A percentile compares a stretch with the other conserved stretches of the same genome.
These are phyloP conservation scores for Drosophila recens DNA, from an alignment of 2,888 invertebrate genomes.

Conservation along the genomic window DNA sequence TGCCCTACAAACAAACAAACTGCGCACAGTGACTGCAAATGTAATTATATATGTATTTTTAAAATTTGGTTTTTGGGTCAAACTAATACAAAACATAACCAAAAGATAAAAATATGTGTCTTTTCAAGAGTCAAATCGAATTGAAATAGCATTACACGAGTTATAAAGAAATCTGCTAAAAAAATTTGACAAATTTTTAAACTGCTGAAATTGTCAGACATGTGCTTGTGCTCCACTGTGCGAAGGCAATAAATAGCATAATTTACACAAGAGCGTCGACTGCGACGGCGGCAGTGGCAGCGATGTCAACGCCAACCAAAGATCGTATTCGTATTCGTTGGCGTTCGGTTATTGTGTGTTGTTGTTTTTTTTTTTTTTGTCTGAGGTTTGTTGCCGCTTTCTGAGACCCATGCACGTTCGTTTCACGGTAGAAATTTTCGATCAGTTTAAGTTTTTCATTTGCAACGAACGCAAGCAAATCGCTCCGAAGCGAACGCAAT, in stretches of 20 bases:
- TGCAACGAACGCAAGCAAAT: conserved; percentile 82
- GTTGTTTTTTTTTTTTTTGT: conserved; percentile 29
- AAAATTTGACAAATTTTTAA: background rate
- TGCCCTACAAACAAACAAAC: conserved; percentile 46
- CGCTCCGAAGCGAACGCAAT: conserved; percentile 60
- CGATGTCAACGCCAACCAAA: conserved; percentile 35
- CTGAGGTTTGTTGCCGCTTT: conserved; percentile 64
- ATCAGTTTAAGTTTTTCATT: conserved; percentile 85
- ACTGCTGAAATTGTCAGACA: background rate
- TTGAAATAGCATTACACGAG: background rate
- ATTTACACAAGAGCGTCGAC: conserved; percentile 71
- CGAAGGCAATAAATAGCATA: conserved; percentile 66
- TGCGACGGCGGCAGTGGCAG: conserved; percentile 28
- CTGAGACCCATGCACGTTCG: conserved; percentile 72
- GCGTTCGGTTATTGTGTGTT: conserved; percentile 45
- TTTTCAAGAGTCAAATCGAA: background rate
- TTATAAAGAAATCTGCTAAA: background rate
- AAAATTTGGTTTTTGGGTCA: background rate
- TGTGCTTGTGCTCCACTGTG: conserved; percentile 38
- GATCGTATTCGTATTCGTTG: conserved; percentile 57
- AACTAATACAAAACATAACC: background rate
- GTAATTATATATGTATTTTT: background rate
- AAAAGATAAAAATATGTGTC: background rate
- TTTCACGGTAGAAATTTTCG: conserved; percentile 84
- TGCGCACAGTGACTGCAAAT: conserved; percentile 32